These are phyloP conservation scores for Pocillopora meandrina DNA, from an alignment of 92 coral and sea anemone species.

Conservation along the genomic window DNA sequence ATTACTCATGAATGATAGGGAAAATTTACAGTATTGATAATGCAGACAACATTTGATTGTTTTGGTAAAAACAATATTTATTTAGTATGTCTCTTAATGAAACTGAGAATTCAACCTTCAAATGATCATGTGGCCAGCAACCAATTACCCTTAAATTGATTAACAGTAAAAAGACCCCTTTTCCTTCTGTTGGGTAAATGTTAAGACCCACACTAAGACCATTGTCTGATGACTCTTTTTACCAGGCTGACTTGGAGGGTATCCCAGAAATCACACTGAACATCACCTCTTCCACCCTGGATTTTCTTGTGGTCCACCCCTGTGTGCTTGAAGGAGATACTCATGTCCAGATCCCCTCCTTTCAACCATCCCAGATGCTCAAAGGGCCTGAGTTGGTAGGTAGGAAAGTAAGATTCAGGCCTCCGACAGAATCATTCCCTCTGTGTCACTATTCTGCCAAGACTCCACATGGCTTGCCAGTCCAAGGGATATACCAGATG, in stretches of 20 bases:
- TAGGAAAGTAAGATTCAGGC: conserved; percentile 81
- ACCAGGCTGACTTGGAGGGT: conserved; percentile 94
- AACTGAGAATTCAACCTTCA: no score
- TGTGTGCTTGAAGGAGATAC: conserved; percentile 88
- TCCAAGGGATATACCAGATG: conserved; percentile 90
- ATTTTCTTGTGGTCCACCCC: conserved; percentile 93
- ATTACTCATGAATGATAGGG: no score
- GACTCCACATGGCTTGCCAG: conserved; percentile 73
- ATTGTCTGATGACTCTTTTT: neutral
- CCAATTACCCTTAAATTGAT: no score
- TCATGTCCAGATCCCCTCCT: conserved; percentile 62
- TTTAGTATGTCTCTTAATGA: no score
- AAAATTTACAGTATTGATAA: no score
- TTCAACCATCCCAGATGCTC: conserved; percentile 56
- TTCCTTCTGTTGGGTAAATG: no score
- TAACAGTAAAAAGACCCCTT: no score
- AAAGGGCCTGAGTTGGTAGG: conserved; percentile 65
- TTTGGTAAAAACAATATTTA: no score
- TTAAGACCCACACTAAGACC: no score
- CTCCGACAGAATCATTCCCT: conserved; percentile 83
- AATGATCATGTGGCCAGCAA: no score
- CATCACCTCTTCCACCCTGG: conserved; percentile 73
- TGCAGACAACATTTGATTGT: no score
- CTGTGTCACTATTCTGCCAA: conserved; percentile 87
- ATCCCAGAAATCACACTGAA: conserved; percentile 87